Conservation (phyloP, 2,797 vertebrate species). For the Gila robusta region DNA sequence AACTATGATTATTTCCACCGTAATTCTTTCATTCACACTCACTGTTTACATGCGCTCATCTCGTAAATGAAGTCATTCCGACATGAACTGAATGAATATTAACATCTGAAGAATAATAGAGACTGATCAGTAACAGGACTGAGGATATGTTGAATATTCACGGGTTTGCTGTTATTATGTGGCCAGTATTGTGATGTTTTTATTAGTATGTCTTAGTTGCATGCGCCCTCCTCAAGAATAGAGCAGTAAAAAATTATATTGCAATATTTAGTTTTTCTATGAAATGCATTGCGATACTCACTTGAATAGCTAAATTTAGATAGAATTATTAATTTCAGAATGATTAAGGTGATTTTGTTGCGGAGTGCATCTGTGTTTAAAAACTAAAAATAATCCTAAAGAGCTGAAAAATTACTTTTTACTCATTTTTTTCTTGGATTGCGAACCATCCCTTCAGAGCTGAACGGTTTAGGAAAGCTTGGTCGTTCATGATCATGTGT, state of each 20-base stretch:
- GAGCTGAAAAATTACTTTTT: no score
- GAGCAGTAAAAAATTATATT: neutral
- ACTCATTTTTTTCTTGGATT: no score
- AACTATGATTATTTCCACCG: neutral
- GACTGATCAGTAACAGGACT: neutral
- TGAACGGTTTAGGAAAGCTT: no score
- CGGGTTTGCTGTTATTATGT: neutral
- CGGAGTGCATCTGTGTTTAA: no score
- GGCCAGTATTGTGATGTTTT: neutral
- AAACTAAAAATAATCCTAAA: neutral
- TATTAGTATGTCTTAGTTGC: neutral
- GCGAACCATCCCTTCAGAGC: no score
- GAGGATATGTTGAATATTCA: neutral
- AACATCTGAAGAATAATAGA: neutral
- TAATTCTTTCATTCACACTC: neutral
- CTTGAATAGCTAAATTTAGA: neutral
- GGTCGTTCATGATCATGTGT: no score
- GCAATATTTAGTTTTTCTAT: neutral
- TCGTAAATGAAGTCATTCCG: neutral
- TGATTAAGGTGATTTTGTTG: neutral
- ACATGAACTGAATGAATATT: neutral
- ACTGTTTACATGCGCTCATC: neutral
- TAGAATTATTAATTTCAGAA: neutral
- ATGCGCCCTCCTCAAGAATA: neutral
- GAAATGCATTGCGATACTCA: neutral